Conservation (phyloP, 1,140 invertebrate species). For the Zaprionus africanus region DNA sequence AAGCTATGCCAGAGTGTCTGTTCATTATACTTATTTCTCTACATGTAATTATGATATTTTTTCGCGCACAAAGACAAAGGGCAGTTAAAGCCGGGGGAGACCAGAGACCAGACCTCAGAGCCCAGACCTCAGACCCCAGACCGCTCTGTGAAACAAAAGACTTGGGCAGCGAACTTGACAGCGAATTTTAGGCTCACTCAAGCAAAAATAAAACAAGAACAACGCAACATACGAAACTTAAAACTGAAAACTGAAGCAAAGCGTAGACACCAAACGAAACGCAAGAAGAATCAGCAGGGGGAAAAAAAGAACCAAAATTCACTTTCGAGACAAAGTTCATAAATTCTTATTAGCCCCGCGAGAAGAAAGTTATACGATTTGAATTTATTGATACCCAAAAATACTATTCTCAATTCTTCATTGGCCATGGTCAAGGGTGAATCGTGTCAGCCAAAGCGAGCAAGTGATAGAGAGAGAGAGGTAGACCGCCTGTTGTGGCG, state of each 20-base stretch:
- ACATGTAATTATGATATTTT: conserved; percentile 54
- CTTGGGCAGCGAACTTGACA: conserved; percentile 46
- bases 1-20: neutral
- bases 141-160: conserved; percentile 60
- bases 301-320: conserved; percentile 47
- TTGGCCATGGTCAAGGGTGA: conserved; percentile 48
- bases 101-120: neutral
- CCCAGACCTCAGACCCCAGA: neutral
- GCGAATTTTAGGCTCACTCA: conserved; percentile 14
- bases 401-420: neutral
- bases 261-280: neutral
- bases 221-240: conserved; percentile 25
- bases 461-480: no score
- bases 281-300: neutral
- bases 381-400: conserved; percentile 39
- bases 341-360: conserved; percentile 31
- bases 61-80: conserved; percentile 69
- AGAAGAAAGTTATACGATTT: conserved; percentile 43
- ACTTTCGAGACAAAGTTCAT: conserved; percentile 46
- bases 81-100: conserved; percentile 59
- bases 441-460: neutral
- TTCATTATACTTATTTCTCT: conserved; percentile 43
- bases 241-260: conserved; percentile 21
- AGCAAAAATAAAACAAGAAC: conserved; percentile 11
- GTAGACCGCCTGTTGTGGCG: conserved; percentile 35